A percentile compares a stretch with the other conserved stretches of the same genome.
phyloP scores from a whole-genome alignment of 2,113 vertebrate genomes.

The Apodemus speciosus region DNA sequence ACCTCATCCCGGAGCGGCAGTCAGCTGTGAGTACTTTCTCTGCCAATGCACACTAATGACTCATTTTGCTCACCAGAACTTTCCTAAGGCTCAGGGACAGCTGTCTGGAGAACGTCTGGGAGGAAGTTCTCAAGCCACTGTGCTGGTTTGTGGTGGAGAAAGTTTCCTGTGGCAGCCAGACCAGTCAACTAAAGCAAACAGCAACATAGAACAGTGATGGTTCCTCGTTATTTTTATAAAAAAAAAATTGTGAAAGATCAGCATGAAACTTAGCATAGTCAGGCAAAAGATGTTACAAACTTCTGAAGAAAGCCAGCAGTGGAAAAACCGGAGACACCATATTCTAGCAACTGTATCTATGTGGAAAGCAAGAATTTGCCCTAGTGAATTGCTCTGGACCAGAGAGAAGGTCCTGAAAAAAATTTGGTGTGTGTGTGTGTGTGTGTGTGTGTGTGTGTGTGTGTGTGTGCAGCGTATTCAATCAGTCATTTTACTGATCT shows the following conservation, averaged over 20 bases:
- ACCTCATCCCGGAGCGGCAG: not conserved
- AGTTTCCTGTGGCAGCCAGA: not conserved
- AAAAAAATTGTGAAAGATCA: not conserved
- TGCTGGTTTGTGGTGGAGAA: constrained; percentile 46
- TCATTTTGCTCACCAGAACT: constrained; percentile 78
- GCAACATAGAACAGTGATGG: constrained; percentile 13
- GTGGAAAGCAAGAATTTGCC: not conserved
- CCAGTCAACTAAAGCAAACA: constrained; percentile 59
- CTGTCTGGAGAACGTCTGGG: constrained; percentile 73
- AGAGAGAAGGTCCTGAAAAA: not conserved
- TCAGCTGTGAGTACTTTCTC: constrained; percentile 3
- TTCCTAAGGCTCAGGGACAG: constrained; percentile 68
- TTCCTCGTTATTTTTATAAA: not conserved
- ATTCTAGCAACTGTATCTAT: not conserved
- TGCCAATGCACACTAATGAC: constrained; percentile 75
- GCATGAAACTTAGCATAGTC: constrained; percentile 40
- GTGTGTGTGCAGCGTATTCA: not conserved
- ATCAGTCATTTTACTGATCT: constrained; percentile 44
- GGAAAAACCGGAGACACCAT: not conserved
- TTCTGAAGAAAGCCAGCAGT: not conserved
- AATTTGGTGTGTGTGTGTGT: not conserved
- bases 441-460: not conserved
- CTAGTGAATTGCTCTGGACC: not conserved
- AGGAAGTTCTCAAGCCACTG: constrained; percentile 67
- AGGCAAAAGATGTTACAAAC: not conserved